Evolutionary conservation across 2,797 vertebrate genomes (phyloP).

Genomic region (Alcedo atthis): DNA sequence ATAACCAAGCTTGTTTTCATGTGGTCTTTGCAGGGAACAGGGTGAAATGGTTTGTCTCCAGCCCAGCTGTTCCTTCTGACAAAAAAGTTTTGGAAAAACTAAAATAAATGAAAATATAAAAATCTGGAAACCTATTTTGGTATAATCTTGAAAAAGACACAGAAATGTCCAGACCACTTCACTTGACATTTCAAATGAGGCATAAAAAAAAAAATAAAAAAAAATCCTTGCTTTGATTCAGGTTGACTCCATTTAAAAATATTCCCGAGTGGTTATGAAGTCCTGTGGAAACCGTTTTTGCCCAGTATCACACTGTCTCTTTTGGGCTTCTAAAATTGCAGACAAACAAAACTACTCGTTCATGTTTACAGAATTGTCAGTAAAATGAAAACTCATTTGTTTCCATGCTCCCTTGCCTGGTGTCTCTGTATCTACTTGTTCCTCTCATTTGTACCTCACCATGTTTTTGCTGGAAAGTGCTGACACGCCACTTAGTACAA

Average conservation of each 20-base stretch:
- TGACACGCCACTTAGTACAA: background rate
- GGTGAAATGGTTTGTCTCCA: background rate
- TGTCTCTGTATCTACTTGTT: background rate
- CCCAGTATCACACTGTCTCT: constrained; percentile 13
- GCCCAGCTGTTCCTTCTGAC: background rate
- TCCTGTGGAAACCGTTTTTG: background rate
- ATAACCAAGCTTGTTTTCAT: background rate
- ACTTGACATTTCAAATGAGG: background rate
- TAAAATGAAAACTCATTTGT: background rate
- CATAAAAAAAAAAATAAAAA: too few relatives aligned
- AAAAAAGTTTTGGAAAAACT: background rate
- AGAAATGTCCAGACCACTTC: background rate
- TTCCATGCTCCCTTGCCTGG: background rate
- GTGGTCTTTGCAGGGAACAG: background rate
- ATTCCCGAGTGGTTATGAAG: background rate
- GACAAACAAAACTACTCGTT: constrained; percentile 7
- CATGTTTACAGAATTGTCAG: background rate
- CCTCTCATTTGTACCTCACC: background rate
- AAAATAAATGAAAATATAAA: background rate
- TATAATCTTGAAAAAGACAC: background rate
- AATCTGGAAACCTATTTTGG: background rate
- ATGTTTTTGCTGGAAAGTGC: background rate
- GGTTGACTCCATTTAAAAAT: constrained; percentile 30
- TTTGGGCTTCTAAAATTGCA: background rate
- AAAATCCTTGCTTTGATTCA: constrained; percentile 2